Conservation (phyloP, 2,113 vertebrate genomes). For the Aspiorhynchus laticeps region DNA sequence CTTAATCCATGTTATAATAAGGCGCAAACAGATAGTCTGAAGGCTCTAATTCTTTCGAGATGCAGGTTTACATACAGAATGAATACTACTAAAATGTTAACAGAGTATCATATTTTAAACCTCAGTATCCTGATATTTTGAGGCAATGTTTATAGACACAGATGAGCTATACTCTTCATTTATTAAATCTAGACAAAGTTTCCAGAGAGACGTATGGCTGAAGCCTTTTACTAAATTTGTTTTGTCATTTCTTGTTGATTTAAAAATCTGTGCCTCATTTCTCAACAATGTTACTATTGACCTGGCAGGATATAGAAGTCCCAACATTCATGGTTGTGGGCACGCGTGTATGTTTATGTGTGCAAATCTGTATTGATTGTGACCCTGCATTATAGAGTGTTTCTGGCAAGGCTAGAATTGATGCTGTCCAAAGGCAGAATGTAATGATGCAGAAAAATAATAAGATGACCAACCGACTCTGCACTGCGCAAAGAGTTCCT, state of each 20-base stretch:
- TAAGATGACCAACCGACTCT: slow-evolving; percentile 12
- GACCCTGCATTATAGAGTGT: not conserved
- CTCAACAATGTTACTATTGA: not conserved
- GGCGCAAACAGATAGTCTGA: not conserved
- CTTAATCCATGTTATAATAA: slow-evolving; percentile 41
- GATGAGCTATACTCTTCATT: not conserved
- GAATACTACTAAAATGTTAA: not conserved
- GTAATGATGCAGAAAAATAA: slow-evolving; percentile 36
- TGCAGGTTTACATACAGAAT: not conserved
- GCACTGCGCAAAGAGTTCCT: slow-evolving; percentile 4
- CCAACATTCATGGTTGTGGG: not conserved
- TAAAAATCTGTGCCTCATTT: not conserved
- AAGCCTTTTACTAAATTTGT: not conserved
- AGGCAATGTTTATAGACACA: not conserved
- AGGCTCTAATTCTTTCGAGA: not conserved
- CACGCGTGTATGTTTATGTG: not conserved
- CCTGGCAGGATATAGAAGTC: not conserved
- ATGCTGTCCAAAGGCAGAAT: slow-evolving; percentile 14
- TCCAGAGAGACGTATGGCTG: not conserved
- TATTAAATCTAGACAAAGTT: not conserved
- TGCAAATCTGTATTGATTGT: slow-evolving; percentile 19
- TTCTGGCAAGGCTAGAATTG: slow-evolving; percentile 16
- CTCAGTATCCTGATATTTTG: not conserved
- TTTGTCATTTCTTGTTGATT: not conserved
- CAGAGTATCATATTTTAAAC: not conserved